These are phyloP conservation scores for Luperina testacea DNA, from an alignment of 2,888 invertebrate genomes.

Conservation along the genomic window DNA sequence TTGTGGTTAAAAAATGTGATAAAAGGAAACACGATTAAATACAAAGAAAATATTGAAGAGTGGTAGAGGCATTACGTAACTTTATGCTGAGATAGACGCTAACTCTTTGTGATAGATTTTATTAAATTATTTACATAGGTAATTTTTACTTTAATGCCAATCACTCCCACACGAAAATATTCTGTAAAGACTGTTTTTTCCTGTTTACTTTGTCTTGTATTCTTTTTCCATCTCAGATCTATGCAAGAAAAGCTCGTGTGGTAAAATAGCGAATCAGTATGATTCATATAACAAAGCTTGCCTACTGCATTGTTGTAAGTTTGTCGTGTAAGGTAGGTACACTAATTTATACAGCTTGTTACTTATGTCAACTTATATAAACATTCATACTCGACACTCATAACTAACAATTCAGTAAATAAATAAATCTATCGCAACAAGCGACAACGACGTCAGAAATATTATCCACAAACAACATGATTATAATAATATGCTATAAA, in stretches of 20 bases:
- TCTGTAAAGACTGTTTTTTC: no score
- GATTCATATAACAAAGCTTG: neutral
- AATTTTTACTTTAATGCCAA: no score
- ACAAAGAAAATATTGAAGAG: no score
- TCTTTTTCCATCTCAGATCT: no score
- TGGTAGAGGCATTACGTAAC: no score
- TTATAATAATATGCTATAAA: conserved; percentile 34
- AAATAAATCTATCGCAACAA: conserved; percentile 20
- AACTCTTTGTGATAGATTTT: no score
- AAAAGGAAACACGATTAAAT: no score
- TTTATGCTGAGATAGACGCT: no score
- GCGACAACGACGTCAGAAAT: conserved; percentile 11
- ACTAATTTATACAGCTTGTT: conserved; percentile 6
- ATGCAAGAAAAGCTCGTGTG: neutral
- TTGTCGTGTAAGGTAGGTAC: neutral
- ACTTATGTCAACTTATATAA: neutral
- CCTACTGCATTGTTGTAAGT: neutral
- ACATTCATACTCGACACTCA: neutral
- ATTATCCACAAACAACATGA: conserved; percentile 8
- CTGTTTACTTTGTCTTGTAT: no score
- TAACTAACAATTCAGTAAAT: conserved; percentile 1
- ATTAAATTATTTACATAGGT: no score
- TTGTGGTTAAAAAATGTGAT: no score
- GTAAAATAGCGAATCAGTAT: neutral
- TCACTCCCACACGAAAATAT: no score